phyloP scores from a whole-genome alignment of 2,797 vertebrate genomes.

The Chelon auratus region DNA sequence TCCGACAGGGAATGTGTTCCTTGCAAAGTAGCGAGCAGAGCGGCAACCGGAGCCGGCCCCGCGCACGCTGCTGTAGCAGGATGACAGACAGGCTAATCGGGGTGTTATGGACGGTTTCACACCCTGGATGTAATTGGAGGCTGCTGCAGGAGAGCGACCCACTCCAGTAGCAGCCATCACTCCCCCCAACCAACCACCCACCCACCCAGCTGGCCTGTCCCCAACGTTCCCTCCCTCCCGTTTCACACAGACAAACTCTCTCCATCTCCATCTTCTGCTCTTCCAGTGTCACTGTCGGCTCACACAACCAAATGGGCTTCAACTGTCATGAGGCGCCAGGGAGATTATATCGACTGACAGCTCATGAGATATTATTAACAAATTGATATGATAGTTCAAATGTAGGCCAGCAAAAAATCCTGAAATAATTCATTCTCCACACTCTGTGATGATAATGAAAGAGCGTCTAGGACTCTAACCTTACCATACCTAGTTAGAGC shows the following conservation, averaged over 20 bases:
- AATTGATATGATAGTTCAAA: slow-evolving; percentile 25
- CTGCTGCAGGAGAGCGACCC: slow-evolving; percentile 41
- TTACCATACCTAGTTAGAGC: neutral
- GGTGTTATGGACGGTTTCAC: slow-evolving; percentile 70
- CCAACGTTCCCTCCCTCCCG: neutral
- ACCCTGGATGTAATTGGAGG: slow-evolving; percentile 69
- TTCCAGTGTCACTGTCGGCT: slow-evolving; percentile 37
- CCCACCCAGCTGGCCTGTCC: slow-evolving; percentile 22
- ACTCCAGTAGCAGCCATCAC: slow-evolving; percentile 37
- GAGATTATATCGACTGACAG: slow-evolving; percentile 14
- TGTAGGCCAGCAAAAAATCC: neutral
- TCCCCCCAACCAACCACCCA: neutral
- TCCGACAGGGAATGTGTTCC: slow-evolving; percentile 53
- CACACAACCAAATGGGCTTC: slow-evolving; percentile 27
- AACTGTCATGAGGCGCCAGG: slow-evolving; percentile 16
- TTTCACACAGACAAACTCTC: slow-evolving; percentile 17
- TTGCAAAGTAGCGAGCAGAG: slow-evolving; percentile 45
- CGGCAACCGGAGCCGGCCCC: slow-evolving; percentile 40
- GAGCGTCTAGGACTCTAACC: neutral
- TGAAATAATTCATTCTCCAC: neutral
- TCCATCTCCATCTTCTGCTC: slow-evolving; percentile 36
- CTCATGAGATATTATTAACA: slow-evolving; percentile 13
- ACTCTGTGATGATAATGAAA: slow-evolving; percentile 9
- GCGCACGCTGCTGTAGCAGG: slow-evolving; percentile 35
- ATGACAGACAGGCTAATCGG: slow-evolving; percentile 75